Evolutionary conservation across 2,888 invertebrate genomes (phyloP), one percentile per base, ranked within the genome.

Genomic region (Criorhina ranunculi): DNA sequence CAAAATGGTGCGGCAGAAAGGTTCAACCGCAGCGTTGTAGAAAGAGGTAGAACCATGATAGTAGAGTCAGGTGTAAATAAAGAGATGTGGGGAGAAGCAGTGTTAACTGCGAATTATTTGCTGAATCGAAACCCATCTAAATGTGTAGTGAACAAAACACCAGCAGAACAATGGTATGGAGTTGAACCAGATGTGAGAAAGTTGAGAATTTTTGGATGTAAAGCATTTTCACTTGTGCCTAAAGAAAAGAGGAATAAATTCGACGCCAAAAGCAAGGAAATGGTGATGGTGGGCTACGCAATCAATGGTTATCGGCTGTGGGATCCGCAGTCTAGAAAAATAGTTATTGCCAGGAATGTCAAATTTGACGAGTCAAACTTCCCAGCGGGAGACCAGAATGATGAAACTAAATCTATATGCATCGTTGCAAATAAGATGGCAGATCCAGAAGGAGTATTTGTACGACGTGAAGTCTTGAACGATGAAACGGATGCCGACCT

Each of bases 151-250:
- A 46, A 77, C n/a, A 79, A 79, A 70, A 86, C 83, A 7, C 87
- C 87, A 29, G 59, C 79, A 6, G 86, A 86, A 49, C 4, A 77
- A n/a, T 86, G 87, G 75, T 82, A 73, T 35, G 70, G 66, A 17
- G 24, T 37, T 7, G 69, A 77, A 24, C 72, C 86, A 11, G 49
- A 85, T 31, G 33, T 87, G 0, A 37, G 53, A 6, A 87, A 87
- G 55, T 42, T 87, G 7, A 33, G 87, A 66, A 76, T 86, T 12
- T 88, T 87, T 70, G 87, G 87, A 0, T 75, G 87, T 33, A 69
- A 62, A 8, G 88, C 86, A 5, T 87, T 82, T 64, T 75, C 69
- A 1, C 79, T 86, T 7, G n/a, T 86, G 2, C 86, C 86, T 12
- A 87, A 86, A 86, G 87, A 5, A 76, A 87, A 29, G 69, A 44